A percentile compares a stretch with the other conserved stretches of the same genome.
phyloP scores from a whole-genome alignment of 2,797 vertebrate species.

The Microchirus variegatus region DNA sequence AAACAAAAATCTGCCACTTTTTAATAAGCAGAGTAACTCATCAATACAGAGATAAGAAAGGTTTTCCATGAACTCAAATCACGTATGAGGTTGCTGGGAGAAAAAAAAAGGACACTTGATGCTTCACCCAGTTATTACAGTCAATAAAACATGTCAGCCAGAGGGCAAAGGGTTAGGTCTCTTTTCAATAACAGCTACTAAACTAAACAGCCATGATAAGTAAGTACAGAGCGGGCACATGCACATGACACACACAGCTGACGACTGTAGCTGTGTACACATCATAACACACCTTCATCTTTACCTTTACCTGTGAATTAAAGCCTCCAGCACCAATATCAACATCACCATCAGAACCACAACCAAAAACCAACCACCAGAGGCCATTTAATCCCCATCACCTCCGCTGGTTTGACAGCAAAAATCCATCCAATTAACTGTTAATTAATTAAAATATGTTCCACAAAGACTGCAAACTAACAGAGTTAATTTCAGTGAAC shows the following conservation, averaged over 20 bases:
- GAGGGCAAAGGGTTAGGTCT: conserved; percentile 44
- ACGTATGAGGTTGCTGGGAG: conserved; percentile 9
- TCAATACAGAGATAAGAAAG: neutral
- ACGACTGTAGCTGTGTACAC: conserved; percentile 23
- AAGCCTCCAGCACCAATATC: neutral
- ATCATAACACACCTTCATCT: conserved; percentile 13
- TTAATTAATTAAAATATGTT: too few relatives aligned
- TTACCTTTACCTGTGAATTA: conserved; percentile 18
- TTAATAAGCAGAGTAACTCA: too few relatives aligned
- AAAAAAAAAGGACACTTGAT: conserved; percentile 57
- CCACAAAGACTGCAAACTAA: too few relatives aligned
- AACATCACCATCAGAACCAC: neutral
- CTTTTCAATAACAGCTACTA: conserved; percentile 38
- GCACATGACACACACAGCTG: conserved; percentile 16
- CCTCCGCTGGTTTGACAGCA: conserved; percentile 7
- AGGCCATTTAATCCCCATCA: conserved; percentile 11
- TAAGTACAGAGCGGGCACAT: conserved; percentile 3
- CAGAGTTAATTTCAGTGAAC: too few relatives aligned
- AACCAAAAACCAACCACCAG: conserved; percentile 4
- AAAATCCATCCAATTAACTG: conserved; percentile 57
- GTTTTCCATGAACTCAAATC: conserved; percentile 7
- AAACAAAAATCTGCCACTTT: too few relatives aligned
- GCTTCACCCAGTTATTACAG: conserved; percentile 48
- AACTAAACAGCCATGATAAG: neutral
- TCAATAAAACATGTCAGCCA: conserved; percentile 60